These are phyloP conservation scores for Byasa hedistus DNA, from an alignment of 2,888 invertebrate genomes.

Conservation along the genomic window DNA sequence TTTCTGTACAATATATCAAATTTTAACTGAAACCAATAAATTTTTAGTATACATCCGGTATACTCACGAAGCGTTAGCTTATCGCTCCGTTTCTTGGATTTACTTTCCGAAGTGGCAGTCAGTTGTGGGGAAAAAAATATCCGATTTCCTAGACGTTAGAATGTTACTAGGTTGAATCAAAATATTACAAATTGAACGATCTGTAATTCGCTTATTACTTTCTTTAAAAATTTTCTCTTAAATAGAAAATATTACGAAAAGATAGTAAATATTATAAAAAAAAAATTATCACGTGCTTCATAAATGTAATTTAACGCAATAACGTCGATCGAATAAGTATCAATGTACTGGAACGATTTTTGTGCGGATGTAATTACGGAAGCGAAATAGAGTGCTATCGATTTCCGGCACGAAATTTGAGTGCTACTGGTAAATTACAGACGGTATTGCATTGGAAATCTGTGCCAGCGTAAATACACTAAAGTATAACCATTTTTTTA, in stretches of 20 bases:
- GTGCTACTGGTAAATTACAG: slow-evolving; percentile 5
- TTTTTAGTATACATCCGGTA: too few relatives aligned
- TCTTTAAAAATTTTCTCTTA: background rate
- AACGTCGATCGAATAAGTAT: background rate
- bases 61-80: background rate
- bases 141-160: too few relatives aligned
- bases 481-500: background rate
- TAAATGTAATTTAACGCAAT: background rate
- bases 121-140: too few relatives aligned
- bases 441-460: background rate
- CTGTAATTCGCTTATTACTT: too few relatives aligned
- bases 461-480: background rate
- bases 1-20: too few relatives aligned
- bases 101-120: background rate
- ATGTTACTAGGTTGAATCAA: too few relatives aligned
- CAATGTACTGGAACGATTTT: slow-evolving; percentile 3
- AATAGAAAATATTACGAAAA: background rate
- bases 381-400: slow-evolving; percentile 6
- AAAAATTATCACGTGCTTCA: background rate
- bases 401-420: slow-evolving; percentile 4
- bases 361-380: slow-evolving; percentile 6
- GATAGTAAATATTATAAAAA: background rate
- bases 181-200: too few relatives aligned
- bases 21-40: too few relatives aligned
- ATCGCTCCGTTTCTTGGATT: background rate